Evolutionary conservation across 64 coral and sea anemone genomes (phyloP), one percentile per base, ranked within the genome.

Genomic region (Platygyra sinensis): DNA sequence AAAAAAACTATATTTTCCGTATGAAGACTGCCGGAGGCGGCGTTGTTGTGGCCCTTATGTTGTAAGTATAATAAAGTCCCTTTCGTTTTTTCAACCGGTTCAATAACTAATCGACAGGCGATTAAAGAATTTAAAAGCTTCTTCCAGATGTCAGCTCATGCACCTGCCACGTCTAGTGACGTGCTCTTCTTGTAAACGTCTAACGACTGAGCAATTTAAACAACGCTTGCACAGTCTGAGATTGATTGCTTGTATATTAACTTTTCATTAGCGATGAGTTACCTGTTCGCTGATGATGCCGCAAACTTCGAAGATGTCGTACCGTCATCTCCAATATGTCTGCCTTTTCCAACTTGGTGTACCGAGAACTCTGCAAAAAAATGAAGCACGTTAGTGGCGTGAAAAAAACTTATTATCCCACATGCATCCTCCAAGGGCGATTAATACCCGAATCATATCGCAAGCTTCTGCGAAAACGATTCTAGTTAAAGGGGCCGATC

Each of bases 241-340:
- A 65, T 30, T 62, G 59, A 22, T 83, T 29, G 39, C 60, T 85
- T 69, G 51, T 24, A 18, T 30, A 85, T 72, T 65, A 83, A 83
- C 30, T 64, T 67, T 18, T 60, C 62, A 76, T 67, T 51, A 60
- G 61, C 28, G 30, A 81, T 17, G 20, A 2, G 2, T 28, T 28
- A 80, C 31, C 74, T 27, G 42, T 60, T 86, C 91, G 91, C 38
- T 80, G 89, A 20, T 89, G 86, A 65, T 18, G 93, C 60, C 80
- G 69, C 52, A 98, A 27, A 22, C 64, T 81, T 52, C 91, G 78
- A 18, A 96, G 86, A 39, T 94, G 91, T 27, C 93, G 90, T 5
- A 96, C 97, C 18, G 97, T 95, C 97, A 99, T 96, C 75, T 99
- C 91, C 49, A 99, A 80, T 31, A 99, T 99, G 79, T 99, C 94